Percentiles rank a stretch among this genome's conserved stretches.
These are phyloP conservation scores for Drepana arcuata DNA, from an alignment of 1,140 invertebrate species.

Conservation along the genomic window DNA sequence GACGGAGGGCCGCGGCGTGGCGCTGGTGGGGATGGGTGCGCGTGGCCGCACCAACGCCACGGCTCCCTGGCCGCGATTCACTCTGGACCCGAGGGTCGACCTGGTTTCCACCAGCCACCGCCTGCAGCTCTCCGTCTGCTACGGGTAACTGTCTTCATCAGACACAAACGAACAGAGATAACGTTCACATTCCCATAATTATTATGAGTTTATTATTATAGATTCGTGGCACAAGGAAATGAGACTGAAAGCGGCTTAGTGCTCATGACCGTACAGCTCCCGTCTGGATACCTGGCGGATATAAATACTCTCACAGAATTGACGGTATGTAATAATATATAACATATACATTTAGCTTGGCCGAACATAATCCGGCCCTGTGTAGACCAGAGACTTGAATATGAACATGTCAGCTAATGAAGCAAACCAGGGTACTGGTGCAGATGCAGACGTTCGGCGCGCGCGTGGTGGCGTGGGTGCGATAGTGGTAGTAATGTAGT, in stretches of 20 bases:
- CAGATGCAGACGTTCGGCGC: too few species aligned
- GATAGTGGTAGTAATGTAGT: too few species aligned
- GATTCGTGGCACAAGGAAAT: conserved; percentile 54
- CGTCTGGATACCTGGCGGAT: conserved; percentile 64
- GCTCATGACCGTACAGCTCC: conserved; percentile 56
- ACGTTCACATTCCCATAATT: not conserved
- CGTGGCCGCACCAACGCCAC: conserved; percentile 91
- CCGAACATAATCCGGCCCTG: too few species aligned
- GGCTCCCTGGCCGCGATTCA: conserved; percentile 90
- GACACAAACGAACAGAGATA: too few species aligned
- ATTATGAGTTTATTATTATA: conserved; percentile 20
- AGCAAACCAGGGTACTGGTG: too few species aligned
- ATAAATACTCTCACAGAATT: conserved; percentile 61
- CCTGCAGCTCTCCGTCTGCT: conserved; percentile 89
- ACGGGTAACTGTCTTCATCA: conserved; percentile 80
- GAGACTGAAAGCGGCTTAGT: conserved; percentile 63
- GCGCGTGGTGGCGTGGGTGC: too few species aligned
- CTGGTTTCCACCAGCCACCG: conserved; percentile 87
- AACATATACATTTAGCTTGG: too few species aligned
- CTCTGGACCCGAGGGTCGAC: conserved; percentile 90
- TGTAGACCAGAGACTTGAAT: too few species aligned
- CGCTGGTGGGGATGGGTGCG: conserved; percentile 87
- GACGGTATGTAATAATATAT: conserved; percentile 55
- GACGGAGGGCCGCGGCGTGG: conserved; percentile 87
- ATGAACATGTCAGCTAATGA: too few species aligned